Percentiles rank a stretch among this genome's conserved stretches.
phyloP scores from a whole-genome alignment of 2,797 vertebrate species.

The Hozukius guyotensis region DNA sequence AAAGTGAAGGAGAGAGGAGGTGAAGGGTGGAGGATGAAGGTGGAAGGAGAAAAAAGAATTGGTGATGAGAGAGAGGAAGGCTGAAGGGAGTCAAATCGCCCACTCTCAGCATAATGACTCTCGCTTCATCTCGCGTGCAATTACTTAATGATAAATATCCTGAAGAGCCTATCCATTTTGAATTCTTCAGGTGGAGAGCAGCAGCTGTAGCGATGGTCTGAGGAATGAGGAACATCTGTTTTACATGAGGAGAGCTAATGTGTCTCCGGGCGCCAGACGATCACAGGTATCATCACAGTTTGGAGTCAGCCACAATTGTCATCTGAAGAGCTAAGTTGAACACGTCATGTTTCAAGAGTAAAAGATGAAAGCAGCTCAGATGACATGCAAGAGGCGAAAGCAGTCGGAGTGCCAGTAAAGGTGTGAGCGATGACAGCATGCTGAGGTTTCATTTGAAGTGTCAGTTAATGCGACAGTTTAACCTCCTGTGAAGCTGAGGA shows the following conservation, averaged over 20 bases:
- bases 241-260: slow-evolving; percentile 52
- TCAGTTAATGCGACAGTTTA: no score
- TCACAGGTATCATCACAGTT: slow-evolving; percentile 4
- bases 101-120: slow-evolving; percentile 57
- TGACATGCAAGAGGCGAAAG: no score
- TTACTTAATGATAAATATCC: slow-evolving; percentile 64
- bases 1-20: neutral
- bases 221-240: slow-evolving; percentile 61
- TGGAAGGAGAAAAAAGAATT: neutral
- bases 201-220: slow-evolving; percentile 46
- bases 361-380: neutral
- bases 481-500: no score
- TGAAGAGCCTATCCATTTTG: slow-evolving; percentile 43
- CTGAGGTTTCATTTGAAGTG: no score
- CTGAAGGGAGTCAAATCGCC: slow-evolving; percentile 30
- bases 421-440: no score
- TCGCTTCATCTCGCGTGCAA: slow-evolving; percentile 35
- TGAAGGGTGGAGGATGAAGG: neutral
- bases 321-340: neutral
- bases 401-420: no score
- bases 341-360: neutral
- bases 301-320: neutral
- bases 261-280: slow-evolving; percentile 16
- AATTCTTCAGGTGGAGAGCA: slow-evolving; percentile 28
- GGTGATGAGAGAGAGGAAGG: neutral